Conservation (phyloP, 2,113 vertebrate species). For the Nipponia nippon region DNA sequence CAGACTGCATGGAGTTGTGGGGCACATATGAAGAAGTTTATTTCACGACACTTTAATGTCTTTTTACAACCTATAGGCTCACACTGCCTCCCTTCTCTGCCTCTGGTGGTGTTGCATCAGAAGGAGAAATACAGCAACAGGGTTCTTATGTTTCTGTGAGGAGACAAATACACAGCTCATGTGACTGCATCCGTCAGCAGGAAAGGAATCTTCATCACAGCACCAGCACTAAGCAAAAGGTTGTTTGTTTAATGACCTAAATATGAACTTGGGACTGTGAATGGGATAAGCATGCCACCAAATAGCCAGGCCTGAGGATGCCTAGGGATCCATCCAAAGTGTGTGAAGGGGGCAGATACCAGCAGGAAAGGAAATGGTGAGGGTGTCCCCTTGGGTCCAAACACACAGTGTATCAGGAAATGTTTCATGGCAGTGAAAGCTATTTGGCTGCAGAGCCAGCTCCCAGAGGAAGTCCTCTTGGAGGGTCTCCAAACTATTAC, state of each 20-base stretch:
- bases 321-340: background rate
- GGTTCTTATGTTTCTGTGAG: background rate
- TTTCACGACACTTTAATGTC: background rate
- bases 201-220: background rate
- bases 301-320: background rate
- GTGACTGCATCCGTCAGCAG: background rate
- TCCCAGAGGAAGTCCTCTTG: conserved; percentile 41
- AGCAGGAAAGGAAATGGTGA: background rate
- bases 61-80: background rate
- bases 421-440: background rate
- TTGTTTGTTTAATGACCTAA: background rate
- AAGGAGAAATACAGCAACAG: background rate
- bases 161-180: background rate
- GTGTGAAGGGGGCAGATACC: background rate
- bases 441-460: background rate
- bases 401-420: background rate
- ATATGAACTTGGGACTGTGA: background rate
- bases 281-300: background rate
- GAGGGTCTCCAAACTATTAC: background rate
- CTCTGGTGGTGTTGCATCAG: background rate
- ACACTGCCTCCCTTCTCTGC: background rate
- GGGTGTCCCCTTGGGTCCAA: background rate
- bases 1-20: background rate
- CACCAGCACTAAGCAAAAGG: background rate
- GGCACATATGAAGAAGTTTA: background rate